Conservation (phyloP, 2,113 vertebrate genomes). For the Rhipidura dahli region DNA sequence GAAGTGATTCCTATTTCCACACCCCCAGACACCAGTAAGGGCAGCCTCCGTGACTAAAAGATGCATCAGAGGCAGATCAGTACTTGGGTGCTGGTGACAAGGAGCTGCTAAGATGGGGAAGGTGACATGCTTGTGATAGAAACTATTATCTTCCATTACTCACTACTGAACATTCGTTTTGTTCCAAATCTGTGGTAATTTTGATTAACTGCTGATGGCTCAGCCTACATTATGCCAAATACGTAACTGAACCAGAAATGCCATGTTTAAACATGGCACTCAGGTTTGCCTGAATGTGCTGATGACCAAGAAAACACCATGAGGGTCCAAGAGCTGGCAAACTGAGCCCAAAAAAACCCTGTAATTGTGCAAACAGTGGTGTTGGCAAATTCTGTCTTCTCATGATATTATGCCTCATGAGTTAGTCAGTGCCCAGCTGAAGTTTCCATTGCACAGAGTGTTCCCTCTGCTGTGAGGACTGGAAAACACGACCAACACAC, state of each 20-base stretch:
- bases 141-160: not conserved
- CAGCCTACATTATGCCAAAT: not conserved
- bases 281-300: not conserved
- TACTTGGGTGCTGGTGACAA: not conserved
- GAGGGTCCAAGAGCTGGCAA: not conserved
- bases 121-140: not conserved
- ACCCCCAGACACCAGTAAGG: not conserved
- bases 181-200: not conserved
- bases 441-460: not conserved
- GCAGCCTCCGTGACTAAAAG: not conserved
- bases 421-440: not conserved
- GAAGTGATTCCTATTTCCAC: not conserved
- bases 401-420: not conserved
- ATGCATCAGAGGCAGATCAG: not conserved
- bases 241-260: not conserved
- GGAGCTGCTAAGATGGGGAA: not conserved
- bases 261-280: not conserved
- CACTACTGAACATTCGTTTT: not conserved
- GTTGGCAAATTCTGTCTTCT: not conserved
- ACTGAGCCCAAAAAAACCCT: not conserved
- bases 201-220: not conserved
- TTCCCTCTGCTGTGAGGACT: not conserved
- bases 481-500: not conserved
- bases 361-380: not conserved
- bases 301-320: not conserved